phyloP scores from a whole-genome alignment of 2,113 vertebrate genomes.

The Saguinus midas region DNA sequence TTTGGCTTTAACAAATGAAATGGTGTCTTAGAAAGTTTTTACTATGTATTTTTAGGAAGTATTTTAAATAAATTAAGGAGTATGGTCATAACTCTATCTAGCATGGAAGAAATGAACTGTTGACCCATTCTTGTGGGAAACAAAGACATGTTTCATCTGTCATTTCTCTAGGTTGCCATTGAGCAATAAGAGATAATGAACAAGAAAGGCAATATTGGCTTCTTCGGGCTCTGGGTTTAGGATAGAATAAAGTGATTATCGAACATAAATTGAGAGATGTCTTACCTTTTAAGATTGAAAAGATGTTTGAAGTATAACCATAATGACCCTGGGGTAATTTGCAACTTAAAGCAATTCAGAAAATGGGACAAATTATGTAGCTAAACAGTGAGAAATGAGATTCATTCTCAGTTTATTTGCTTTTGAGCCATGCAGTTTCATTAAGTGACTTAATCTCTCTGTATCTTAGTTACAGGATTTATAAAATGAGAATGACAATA shows the following conservation, averaged over 20 bases:
- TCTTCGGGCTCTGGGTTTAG: background rate
- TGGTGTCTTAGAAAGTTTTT: conserved; percentile 34
- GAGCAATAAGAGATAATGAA: background rate
- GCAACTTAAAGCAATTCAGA: conserved; percentile 6
- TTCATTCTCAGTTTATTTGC: conserved; percentile 28
- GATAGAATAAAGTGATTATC: conserved; percentile 20
- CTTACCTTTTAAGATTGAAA: conserved; percentile 25
- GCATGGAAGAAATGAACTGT: conserved; percentile 32
- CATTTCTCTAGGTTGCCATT: conserved; percentile 22
- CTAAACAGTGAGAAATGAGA: background rate
- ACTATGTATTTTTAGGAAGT: conserved; percentile 8
- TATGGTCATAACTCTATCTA: conserved; percentile 42
- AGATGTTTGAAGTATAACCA: background rate
- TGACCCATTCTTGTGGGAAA: conserved; percentile 23
- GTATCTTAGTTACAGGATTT: background rate
- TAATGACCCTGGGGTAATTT: conserved; percentile 12
- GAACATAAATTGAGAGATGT: conserved; percentile 7
- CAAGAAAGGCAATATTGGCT: background rate
- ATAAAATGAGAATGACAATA: background rate
- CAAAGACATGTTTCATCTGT: background rate
- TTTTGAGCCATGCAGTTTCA: conserved; percentile 9
- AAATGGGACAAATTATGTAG: background rate
- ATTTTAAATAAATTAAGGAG: conserved; percentile 70
- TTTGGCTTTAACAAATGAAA: conserved; percentile 50
- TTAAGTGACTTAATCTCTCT: conserved; percentile 39